Evolutionary conservation across 2,797 vertebrate species (phyloP).

Genomic region (Sebastes hubbsi): DNA sequence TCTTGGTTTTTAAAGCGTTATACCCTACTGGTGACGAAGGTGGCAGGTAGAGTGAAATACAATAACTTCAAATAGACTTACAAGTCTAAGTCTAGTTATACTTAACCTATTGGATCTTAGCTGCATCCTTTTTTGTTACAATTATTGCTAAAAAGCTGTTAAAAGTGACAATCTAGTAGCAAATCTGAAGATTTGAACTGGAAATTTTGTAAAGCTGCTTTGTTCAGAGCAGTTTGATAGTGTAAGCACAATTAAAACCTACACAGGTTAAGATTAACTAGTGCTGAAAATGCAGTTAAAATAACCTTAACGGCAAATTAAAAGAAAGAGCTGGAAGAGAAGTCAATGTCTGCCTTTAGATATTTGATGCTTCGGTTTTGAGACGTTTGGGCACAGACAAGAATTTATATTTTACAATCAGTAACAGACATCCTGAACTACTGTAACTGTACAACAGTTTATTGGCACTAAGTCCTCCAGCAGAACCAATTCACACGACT

Average conservation of each 20-base stretch:
- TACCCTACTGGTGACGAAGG: slow-evolving; percentile 50
- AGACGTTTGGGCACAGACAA: slow-evolving; percentile 9
- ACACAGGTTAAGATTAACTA: slow-evolving; percentile 49
- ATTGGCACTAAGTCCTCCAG: slow-evolving; percentile 14
- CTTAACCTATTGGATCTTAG: slow-evolving; percentile 60
- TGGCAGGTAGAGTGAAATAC: slow-evolving; percentile 36
- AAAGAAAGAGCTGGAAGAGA: slow-evolving; percentile 2
- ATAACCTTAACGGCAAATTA: slow-evolving; percentile 46
- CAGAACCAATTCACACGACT: slow-evolving; percentile 10
- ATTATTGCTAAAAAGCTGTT: slow-evolving; percentile 50
- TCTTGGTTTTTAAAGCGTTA: slow-evolving; percentile 67
- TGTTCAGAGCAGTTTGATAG: slow-evolving; percentile 39
- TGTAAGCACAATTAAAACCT: slow-evolving; percentile 53
- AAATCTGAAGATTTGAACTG: slow-evolving; percentile 12
- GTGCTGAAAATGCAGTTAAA: slow-evolving; percentile 49
- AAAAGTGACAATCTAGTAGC: slow-evolving; percentile 61
- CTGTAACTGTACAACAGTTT: slow-evolving; percentile 38
- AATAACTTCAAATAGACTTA: slow-evolving; percentile 57
- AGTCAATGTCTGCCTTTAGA: background rate
- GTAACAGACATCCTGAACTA: slow-evolving; percentile 40
- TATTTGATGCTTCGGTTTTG: slow-evolving; percentile 5
- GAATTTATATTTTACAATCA: background rate
- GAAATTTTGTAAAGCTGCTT: slow-evolving; percentile 36
- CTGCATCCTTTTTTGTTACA: slow-evolving; percentile 31
- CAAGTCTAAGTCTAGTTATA: slow-evolving; percentile 49